Conservation (phyloP, 1,140 invertebrate genomes). For the Oscheius sp. region DNA sequence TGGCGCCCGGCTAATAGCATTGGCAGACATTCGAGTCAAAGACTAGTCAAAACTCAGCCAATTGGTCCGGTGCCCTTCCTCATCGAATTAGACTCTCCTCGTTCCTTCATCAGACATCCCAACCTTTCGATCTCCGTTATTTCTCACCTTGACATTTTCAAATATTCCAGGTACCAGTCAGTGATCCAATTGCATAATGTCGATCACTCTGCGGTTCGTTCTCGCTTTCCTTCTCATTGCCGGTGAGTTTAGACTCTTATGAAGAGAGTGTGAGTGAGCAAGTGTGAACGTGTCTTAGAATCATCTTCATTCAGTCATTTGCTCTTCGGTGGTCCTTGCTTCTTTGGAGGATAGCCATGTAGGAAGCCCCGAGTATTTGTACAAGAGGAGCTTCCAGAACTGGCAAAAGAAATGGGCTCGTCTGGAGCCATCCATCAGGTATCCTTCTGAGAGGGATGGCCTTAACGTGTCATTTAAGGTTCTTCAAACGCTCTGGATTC, state of each 20-base stretch:
- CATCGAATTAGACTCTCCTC: too few relatives aligned
- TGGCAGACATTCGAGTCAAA: too few relatives aligned
- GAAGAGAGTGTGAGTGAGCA: background rate
- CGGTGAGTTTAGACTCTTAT: background rate
- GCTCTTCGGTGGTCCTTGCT: background rate
- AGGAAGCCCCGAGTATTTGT: too few relatives aligned
- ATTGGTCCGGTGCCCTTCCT: too few relatives aligned
- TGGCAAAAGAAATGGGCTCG: background rate
- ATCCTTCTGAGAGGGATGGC: background rate
- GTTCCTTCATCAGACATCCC: too few relatives aligned
- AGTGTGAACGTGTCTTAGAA: background rate
- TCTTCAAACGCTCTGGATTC: background rate
- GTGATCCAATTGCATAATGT: too few relatives aligned
- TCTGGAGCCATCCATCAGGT: constrained; percentile 1
- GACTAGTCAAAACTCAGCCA: too few relatives aligned
- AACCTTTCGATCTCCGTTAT: background rate
- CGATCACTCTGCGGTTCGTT: background rate
- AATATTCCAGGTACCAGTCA: background rate
- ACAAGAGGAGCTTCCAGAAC: background rate
- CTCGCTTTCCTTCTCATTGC: background rate
- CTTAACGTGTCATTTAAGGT: background rate
- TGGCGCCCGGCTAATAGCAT: too few relatives aligned
- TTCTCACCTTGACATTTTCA: background rate
- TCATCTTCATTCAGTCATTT: background rate
- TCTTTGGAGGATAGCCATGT: too few relatives aligned